phyloP scores from a whole-genome alignment of 1,140 invertebrate genomes.

The Sogatella furcifera region DNA sequence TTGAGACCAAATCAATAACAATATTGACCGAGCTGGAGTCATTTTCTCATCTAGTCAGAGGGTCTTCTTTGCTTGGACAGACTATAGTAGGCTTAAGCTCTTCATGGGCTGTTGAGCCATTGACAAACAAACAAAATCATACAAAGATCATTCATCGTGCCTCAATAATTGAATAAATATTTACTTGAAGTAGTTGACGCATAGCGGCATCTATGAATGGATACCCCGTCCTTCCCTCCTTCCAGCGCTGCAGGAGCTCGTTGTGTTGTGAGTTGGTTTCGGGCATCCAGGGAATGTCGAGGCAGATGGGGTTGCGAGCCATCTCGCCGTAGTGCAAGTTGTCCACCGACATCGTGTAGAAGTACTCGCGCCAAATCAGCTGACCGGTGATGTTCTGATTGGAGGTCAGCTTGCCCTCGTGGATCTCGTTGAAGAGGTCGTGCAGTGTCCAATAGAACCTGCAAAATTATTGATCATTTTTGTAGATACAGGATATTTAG shows the following conservation, averaged over 20 bases:
- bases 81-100: too few relatives aligned
- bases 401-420: slow-evolving; percentile 33
- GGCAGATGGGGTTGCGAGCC: slow-evolving; percentile 57
- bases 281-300: slow-evolving; percentile 59
- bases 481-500: background rate
- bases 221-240: slow-evolving; percentile 56
- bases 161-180: too few relatives aligned
- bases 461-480: slow-evolving; percentile 17
- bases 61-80: too few relatives aligned
- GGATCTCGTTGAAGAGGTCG: slow-evolving; percentile 44
- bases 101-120: too few relatives aligned
- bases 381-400: slow-evolving; percentile 45
- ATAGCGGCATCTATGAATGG: slow-evolving; percentile 67
- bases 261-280: slow-evolving; percentile 38
- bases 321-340: slow-evolving; percentile 54
- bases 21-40: too few relatives aligned
- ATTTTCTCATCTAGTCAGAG: too few relatives aligned
- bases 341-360: slow-evolving; percentile 61
- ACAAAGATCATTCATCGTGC: too few relatives aligned
- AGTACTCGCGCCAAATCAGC: slow-evolving; percentile 69
- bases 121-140: background rate
- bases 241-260: slow-evolving; percentile 45
- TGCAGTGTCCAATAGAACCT: slow-evolving; percentile 53
- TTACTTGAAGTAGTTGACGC: slow-evolving; percentile 44
- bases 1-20: too few relatives aligned